These are phyloP conservation scores for Choreutis nemorana DNA, from an alignment of 2,888 invertebrate species.

Conservation along the genomic window DNA sequence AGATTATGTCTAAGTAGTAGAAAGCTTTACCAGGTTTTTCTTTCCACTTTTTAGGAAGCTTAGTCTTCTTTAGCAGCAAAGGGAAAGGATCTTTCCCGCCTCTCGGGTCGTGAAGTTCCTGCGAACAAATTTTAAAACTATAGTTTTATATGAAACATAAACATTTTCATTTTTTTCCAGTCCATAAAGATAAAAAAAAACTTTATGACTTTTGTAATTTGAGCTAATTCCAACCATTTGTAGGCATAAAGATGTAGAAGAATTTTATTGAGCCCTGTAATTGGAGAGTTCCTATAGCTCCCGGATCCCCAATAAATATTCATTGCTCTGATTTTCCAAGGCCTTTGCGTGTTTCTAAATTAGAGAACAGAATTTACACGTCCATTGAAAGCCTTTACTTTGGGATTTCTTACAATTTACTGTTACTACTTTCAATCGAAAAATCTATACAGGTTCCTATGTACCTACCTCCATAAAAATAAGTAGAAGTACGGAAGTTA, in stretches of 20 bases:
- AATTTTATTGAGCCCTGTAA: conserved; percentile 25
- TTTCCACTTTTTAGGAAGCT: conserved; percentile 78
- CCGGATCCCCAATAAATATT: conserved; percentile 32
- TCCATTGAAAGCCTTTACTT: conserved; percentile 15
- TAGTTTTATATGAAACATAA: not conserved
- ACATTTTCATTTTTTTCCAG: not conserved
- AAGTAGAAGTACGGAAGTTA: no score
- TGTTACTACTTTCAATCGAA: no score
- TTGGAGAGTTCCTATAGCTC: conserved; percentile 21
- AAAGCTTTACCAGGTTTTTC: conserved; percentile 55
- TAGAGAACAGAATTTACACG: conserved; percentile 19
- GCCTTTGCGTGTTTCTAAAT: conserved; percentile 24
- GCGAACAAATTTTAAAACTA: conserved; percentile 4
- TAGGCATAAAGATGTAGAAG: conserved; percentile 12
- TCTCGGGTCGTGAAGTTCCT: conserved; percentile 74
- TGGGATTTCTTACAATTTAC: no score
- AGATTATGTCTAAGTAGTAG: no score
- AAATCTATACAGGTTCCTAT: no score
- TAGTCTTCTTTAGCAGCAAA: conserved; percentile 75
- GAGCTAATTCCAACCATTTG: conserved; percentile 5
- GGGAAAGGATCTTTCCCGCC: conserved; percentile 82
- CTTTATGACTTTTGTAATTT: conserved; percentile 6
- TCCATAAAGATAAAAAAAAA: not conserved
- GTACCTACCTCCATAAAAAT: no score
- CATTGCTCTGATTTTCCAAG: conserved; percentile 32